Base-by-base conservation (phyloP, 2,113 vertebrate genomes). In the Trochalopteron elliotii region DNA sequence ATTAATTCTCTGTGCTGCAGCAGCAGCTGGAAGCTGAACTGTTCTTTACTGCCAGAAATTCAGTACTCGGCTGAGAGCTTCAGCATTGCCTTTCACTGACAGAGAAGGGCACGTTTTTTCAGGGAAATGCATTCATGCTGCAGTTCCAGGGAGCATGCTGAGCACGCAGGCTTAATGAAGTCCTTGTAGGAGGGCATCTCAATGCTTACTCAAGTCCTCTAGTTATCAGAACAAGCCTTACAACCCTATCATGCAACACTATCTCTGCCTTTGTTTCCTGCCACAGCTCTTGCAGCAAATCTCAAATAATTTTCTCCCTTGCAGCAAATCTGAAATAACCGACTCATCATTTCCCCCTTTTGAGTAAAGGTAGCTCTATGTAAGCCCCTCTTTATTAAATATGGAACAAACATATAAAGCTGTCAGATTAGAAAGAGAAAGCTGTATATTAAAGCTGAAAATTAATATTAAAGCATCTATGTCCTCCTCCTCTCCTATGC, bases 91-190 rank as follows among this genome's bases (percentile, higher is more conserved):
- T 92, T 94, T 67, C 81, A 74, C 78, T 87, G 84, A 91, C 81
- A 87, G 69, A 72, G 78, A 81, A 60, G 67, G 71, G 72, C 4
- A 6, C 1, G 1, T 24, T 90, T 90, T 64, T 69, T 87, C 90
- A 92, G 70, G 63, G 53, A 77, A 93, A 49, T 61, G 45, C 40
- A 20, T 11, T 44, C 1, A 2, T 50, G 82, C 82, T 85, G 94
- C 90, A 90, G 82, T 79, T 79, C 33, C 77, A 91, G 57, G n/a
- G 88, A 94, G 95, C n/a, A 22, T 69, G 94, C 94, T 91, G 90
- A 94, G 82, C 70, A 85, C 0, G 7, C 90, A 92, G 67, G 37
- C 71, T 61, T 69, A 59, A 19, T 75, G 14, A 96, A 87, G 78
- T 61, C 82, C 78, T 95, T 88, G 87, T 72, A 85, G 94, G 82